These are phyloP conservation scores for Heteronetta atricapilla DNA, from an alignment of 2,113 vertebrate species.

Conservation along the genomic window DNA sequence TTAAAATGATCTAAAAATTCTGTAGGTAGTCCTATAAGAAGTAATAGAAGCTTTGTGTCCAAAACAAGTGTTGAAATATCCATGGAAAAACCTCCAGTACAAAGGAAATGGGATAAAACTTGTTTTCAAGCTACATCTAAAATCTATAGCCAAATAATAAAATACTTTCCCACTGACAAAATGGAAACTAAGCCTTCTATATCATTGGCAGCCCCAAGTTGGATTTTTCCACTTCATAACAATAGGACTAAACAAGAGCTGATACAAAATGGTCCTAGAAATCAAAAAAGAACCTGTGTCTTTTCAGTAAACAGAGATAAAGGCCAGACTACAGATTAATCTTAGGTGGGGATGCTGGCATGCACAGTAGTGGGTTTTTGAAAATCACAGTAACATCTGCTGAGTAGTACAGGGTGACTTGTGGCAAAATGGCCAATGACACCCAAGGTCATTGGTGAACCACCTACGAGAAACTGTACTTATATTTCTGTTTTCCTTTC, in stretches of 20 bases:
- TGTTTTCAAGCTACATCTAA: neutral
- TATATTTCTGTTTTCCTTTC: neutral
- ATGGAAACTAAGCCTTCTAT: neutral
- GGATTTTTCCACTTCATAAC: constrained; percentile 15
- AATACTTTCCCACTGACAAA: neutral
- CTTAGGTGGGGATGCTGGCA: neutral
- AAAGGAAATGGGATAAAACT: neutral
- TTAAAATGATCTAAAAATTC: neutral
- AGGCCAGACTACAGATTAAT: neutral
- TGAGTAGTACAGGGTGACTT: neutral
- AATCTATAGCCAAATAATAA: neutral
- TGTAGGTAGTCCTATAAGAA: neutral
- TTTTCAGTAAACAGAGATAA: neutral
- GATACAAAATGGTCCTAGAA: neutral
- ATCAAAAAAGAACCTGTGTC: accelerated
- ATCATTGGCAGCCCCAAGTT: neutral
- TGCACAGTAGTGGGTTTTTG: neutral
- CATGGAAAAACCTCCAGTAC: neutral
- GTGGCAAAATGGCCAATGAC: neutral
- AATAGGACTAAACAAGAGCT: neutral
- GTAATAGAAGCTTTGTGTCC: neutral
- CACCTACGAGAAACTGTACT: neutral
- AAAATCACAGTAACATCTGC: neutral
- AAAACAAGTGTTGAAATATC: neutral
- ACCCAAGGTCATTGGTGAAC: neutral